phyloP scores from a whole-genome alignment of 2,797 vertebrate genomes.

The Aplochiton taeniatus region DNA sequence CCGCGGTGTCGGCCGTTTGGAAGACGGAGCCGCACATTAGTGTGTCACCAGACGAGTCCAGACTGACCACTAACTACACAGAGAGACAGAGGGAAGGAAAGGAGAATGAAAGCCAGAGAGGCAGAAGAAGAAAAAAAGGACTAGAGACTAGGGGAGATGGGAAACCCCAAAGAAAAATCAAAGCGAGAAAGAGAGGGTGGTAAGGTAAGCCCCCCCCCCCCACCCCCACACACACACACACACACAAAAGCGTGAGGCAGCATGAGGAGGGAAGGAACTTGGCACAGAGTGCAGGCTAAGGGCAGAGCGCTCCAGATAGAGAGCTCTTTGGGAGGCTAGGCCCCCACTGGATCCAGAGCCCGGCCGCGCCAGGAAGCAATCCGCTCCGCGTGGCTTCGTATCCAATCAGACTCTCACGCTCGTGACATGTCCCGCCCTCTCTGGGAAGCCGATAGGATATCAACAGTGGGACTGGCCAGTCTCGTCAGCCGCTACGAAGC shows the following conservation, averaged over 20 bases:
- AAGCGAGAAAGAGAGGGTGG: background rate
- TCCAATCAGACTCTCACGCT: slow-evolving; percentile 58
- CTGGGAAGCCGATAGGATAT: slow-evolving; percentile 66
- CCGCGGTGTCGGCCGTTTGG: slow-evolving; percentile 37
- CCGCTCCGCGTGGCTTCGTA: slow-evolving; percentile 55
- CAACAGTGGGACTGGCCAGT: slow-evolving; percentile 48
- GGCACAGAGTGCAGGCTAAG: background rate
- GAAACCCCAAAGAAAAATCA: background rate
- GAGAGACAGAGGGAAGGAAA: slow-evolving; percentile 31
- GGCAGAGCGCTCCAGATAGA: slow-evolving; percentile 49
- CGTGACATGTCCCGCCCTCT: slow-evolving; percentile 56
- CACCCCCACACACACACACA: too few relatives aligned
- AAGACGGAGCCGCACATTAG: slow-evolving; percentile 53
- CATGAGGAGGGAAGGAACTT: too few relatives aligned
- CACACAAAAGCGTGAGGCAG: too few relatives aligned
- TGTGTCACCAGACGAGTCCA: slow-evolving; percentile 63
- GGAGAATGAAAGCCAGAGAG: slow-evolving; percentile 5
- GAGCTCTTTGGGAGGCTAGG: slow-evolving; percentile 50
- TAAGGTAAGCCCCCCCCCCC: too few relatives aligned
- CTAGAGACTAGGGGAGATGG: background rate
- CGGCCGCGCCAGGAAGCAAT: slow-evolving; percentile 46
- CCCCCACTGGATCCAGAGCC: background rate
- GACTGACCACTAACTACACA: slow-evolving; percentile 56
- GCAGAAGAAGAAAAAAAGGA: background rate
- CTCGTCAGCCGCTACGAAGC: slow-evolving; percentile 45